phyloP scores from a whole-genome alignment of 2,113 vertebrate genomes.

The Phalacrocorax brasilianus region DNA sequence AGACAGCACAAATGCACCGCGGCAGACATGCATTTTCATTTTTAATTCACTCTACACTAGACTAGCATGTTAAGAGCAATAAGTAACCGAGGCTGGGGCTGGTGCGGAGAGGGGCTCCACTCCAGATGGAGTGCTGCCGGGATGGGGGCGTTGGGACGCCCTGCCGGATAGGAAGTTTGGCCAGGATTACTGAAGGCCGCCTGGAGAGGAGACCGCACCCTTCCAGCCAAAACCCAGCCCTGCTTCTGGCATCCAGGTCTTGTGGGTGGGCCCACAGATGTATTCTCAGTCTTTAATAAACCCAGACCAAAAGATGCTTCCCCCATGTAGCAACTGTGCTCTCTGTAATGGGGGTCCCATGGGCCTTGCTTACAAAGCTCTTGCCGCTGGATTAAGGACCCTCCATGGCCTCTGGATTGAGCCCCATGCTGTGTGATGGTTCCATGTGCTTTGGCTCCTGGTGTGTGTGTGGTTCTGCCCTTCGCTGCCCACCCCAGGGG shows the following conservation, averaged over 20 bases:
- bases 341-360: fast-evolving
- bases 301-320: neutral
- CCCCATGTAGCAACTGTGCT: neutral
- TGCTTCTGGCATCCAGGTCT: constrained; percentile 17
- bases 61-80: constrained; percentile 28
- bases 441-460: neutral
- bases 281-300: constrained; percentile 53
- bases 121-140: neutral
- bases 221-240: neutral
- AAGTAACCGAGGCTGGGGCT: constrained; percentile 21
- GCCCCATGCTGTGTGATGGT: fast-evolving
- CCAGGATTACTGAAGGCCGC: neutral
- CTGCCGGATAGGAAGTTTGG: neutral
- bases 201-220: neutral
- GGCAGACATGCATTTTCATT: constrained; percentile 3
- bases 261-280: neutral
- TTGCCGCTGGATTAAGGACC: neutral
- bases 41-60: constrained; percentile 32
- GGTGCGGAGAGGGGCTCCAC: neutral
- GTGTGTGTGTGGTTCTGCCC: fast-evolving
- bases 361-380: fast-evolving
- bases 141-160: neutral
- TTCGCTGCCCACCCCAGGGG: neutral
- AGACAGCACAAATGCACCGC: neutral
- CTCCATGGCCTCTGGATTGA: neutral